These are phyloP conservation scores for Arnoldichthys spilopterus DNA, from an alignment of 2,797 vertebrate genomes.

Conservation along the genomic window DNA sequence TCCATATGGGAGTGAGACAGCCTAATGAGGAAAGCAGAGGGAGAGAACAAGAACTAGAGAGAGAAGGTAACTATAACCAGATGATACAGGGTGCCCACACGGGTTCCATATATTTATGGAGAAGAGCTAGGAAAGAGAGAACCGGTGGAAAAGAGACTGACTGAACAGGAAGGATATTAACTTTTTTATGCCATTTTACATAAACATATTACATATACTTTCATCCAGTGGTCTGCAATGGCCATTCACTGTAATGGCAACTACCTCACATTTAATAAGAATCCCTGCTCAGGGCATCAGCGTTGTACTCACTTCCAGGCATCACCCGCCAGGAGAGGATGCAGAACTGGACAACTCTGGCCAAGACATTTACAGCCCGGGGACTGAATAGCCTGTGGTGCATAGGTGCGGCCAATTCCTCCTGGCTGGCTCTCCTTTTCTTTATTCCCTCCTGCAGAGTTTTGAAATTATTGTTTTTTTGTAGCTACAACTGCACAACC, in stretches of 20 bases:
- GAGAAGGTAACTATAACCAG: slow-evolving; percentile 71
- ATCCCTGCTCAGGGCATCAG: slow-evolving; percentile 20
- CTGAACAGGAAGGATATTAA: background rate
- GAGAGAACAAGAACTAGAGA: slow-evolving; percentile 28
- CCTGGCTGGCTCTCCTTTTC: slow-evolving; percentile 27
- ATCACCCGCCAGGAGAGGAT: slow-evolving; percentile 23
- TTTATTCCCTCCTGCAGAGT: slow-evolving; percentile 57
- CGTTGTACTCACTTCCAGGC: background rate
- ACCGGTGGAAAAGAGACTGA: background rate
- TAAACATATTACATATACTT: slow-evolving; percentile 40
- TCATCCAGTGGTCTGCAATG: slow-evolving; percentile 32
- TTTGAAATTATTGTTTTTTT: slow-evolving; percentile 35
- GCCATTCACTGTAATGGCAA: slow-evolving; percentile 38
- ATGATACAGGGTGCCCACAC: slow-evolving; percentile 61
- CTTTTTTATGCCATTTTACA: slow-evolving; percentile 40
- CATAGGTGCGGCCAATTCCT: slow-evolving; percentile 44
- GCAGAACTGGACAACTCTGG: slow-evolving; percentile 25
- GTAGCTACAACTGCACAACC: slow-evolving; percentile 27
- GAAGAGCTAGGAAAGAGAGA: background rate
- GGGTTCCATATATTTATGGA: slow-evolving; percentile 36
- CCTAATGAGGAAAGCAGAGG: slow-evolving; percentile 69
- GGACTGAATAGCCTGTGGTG: slow-evolving; percentile 24
- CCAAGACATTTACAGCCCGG: slow-evolving; percentile 51
- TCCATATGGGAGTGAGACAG: slow-evolving; percentile 49
- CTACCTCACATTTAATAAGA: slow-evolving; percentile 26